These are phyloP conservation scores for Yponomeuta cagnagella DNA, from an alignment of 2,888 invertebrate genomes.

Conservation along the genomic window DNA sequence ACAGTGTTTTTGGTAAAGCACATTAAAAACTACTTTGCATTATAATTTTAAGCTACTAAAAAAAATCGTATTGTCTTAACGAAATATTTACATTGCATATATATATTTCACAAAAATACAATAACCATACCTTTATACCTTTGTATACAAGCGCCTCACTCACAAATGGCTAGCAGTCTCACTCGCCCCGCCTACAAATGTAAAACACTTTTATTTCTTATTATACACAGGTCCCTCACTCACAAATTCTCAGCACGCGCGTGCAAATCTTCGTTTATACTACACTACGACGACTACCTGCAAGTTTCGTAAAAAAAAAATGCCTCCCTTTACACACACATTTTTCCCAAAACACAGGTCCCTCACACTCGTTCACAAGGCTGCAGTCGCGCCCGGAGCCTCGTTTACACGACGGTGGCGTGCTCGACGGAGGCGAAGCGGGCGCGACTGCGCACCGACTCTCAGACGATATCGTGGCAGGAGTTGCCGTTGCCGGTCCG, in stretches of 20 bases:
- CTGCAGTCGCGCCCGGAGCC: background rate
- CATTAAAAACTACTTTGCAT: background rate
- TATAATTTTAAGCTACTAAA: background rate
- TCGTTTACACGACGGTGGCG: conserved; percentile 49
- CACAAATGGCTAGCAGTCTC: background rate
- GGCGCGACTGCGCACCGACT: conserved; percentile 53
- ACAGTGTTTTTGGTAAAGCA: background rate
- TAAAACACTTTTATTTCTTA: background rate
- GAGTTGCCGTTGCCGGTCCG: conserved; percentile 82
- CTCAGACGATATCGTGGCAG: conserved; percentile 75
- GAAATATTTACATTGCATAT: background rate
- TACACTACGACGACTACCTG: background rate
- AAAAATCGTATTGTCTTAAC: background rate
- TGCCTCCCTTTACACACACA: too few relatives aligned
- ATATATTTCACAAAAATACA: background rate
- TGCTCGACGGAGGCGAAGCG: conserved; percentile 40
- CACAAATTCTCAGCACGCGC: background rate
- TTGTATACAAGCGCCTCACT: background rate
- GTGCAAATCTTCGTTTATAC: background rate
- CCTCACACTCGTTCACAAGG: too few relatives aligned
- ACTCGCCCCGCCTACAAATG: background rate
- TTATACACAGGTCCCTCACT: background rate
- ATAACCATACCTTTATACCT: background rate
- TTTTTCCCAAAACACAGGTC: background rate
- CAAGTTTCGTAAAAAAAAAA: background rate